phyloP scores from a whole-genome alignment of 2,113 vertebrate species.

The Microcebus murinus region DNA sequence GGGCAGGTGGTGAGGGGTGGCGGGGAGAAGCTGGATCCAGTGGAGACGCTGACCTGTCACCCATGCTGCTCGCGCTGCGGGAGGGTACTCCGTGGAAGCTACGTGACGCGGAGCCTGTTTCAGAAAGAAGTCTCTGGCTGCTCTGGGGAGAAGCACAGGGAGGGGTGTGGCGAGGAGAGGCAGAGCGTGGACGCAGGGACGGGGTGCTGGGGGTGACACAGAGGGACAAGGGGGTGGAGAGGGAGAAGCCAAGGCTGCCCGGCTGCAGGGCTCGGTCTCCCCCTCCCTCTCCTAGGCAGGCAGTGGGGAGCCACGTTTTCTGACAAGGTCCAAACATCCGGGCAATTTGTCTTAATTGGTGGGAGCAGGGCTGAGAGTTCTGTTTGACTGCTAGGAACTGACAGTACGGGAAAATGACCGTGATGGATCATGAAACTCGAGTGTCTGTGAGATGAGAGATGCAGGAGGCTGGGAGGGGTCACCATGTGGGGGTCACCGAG shows the following conservation, averaged over 20 bases:
- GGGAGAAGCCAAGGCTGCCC: background rate
- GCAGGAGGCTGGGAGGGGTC: rapidly evolving
- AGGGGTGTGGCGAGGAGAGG: rapidly evolving
- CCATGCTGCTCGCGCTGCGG: rapidly evolving
- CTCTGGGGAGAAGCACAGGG: background rate
- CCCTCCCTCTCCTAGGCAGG: background rate
- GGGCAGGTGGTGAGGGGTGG: rapidly evolving
- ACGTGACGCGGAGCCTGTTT: background rate
- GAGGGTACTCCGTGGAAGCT: background rate
- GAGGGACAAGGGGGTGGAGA: background rate
- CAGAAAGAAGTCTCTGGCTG: background rate
- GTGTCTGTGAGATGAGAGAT: background rate
- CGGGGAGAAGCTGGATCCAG: background rate
- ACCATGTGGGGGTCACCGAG: background rate
- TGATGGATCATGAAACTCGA: background rate
- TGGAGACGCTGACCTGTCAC: background rate
- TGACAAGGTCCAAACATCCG: background rate
- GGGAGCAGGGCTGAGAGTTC: background rate
- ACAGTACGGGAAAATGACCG: background rate
- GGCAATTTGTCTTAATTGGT: background rate
- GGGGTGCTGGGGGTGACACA: background rate
- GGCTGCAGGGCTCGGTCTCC: background rate
- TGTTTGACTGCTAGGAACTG: background rate
- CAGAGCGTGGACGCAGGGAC: background rate
- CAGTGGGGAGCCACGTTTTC: background rate